Conservation (phyloP, 2,888 invertebrate genomes). For the Phasia obesa region DNA sequence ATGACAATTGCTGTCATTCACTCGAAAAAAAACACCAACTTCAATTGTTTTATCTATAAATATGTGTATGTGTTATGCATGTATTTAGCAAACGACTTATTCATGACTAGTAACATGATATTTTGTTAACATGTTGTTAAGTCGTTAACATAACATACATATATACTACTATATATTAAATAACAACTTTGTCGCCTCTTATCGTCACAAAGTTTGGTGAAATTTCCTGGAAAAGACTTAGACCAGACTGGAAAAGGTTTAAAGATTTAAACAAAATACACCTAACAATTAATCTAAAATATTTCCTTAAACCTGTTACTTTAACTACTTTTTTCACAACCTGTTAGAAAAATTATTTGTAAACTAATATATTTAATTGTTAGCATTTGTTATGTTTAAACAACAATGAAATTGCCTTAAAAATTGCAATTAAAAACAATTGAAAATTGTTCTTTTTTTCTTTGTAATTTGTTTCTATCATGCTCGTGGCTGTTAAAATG, state of each 20-base stretch:
- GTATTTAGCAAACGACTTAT: conserved; percentile 38
- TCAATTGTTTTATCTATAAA: conserved; percentile 7
- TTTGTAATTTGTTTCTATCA: conserved; percentile 10
- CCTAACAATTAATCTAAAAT: too few relatives aligned
- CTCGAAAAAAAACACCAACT: conserved; percentile 42
- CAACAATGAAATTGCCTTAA: conserved; percentile 26
- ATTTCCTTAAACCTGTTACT: neutral
- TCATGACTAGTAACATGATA: conserved; percentile 42
- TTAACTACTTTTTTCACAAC: neutral
- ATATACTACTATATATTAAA: too few relatives aligned
- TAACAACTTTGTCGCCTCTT: conserved; percentile 13
- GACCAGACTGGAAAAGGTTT: neutral
- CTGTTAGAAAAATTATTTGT: neutral
- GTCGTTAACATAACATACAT: neutral
- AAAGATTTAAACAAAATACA: neutral
- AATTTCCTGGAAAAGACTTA: conserved; percentile 52
- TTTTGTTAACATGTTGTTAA: conserved; percentile 23
- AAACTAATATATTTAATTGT: conserved; percentile 7
- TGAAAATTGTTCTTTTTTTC: conserved; percentile 47
- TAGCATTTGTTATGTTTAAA: conserved; percentile 23
- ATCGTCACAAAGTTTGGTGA: conserved; percentile 18
- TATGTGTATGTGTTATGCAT: conserved; percentile 24
- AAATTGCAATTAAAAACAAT: conserved; percentile 54
- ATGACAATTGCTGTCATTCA: conserved; percentile 50
- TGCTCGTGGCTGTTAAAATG: conserved; percentile 6